These are phyloP conservation scores for Ypsolopha sequella DNA, from an alignment of 2,888 invertebrate genomes.

Conservation along the genomic window DNA sequence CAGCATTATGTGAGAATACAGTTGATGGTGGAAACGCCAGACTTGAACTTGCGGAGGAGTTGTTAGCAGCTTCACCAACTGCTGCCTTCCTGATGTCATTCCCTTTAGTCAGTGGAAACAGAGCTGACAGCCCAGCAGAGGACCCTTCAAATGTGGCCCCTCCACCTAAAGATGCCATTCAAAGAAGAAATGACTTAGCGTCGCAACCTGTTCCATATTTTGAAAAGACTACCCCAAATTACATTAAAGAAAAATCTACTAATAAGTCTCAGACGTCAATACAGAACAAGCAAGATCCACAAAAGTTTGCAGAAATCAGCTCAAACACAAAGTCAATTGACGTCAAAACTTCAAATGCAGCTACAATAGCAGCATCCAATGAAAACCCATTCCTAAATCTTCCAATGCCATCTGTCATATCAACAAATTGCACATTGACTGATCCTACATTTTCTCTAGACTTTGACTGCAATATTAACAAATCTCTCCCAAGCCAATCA, in stretches of 20 bases:
- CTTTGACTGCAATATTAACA: conserved; percentile 51
- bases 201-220: conserved; percentile 27
- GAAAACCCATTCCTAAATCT: conserved; percentile 58
- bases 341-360: conserved; percentile 23
- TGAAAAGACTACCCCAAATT: conserved; percentile 27
- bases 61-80: conserved; percentile 74
- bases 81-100: conserved; percentile 83
- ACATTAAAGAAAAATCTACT: conserved; percentile 23
- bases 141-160: conserved; percentile 18
- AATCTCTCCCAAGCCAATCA: conserved; percentile 37
- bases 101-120: conserved; percentile 75
- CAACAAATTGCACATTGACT: conserved; percentile 36
- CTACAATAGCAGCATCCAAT: conserved; percentile 22
- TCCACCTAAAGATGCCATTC: neutral
- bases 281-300: conserved; percentile 20
- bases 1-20: conserved; percentile 48
- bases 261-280: conserved; percentile 16
- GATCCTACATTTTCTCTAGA: conserved; percentile 48
- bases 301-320: neutral
- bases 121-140: conserved; percentile 62
- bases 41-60: conserved; percentile 66
- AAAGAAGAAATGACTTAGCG: conserved; percentile 22
- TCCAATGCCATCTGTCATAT: conserved; percentile 43
- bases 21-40: conserved; percentile 68
- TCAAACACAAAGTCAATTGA: conserved; percentile 20